Conservation (phyloP, 1,140 invertebrate genomes). For the Psilanteris sp. region DNA sequence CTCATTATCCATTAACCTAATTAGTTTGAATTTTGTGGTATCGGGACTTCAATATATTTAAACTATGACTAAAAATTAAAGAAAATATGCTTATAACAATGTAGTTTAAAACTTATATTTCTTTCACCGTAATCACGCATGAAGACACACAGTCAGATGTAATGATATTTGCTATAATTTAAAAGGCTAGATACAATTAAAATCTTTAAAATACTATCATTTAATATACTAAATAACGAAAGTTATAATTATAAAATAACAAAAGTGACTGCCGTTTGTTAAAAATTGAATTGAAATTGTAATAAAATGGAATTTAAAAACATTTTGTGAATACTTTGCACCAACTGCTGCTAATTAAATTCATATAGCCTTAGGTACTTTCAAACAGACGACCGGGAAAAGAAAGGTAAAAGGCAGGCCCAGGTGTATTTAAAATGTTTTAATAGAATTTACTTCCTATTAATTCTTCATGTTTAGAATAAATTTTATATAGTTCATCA, state of each 20-base stretch:
- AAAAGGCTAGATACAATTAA: too few species aligned
- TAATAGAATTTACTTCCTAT: conserved; percentile 75
- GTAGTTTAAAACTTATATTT: too few species aligned
- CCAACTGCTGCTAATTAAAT: conserved; percentile 76
- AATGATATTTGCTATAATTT: too few species aligned
- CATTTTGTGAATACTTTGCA: conserved; percentile 66
- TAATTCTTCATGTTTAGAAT: conserved; percentile 65
- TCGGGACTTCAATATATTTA: conserved; percentile 60
- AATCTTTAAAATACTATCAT: background rate
- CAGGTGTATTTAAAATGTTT: conserved; percentile 67
- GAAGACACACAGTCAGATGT: too few species aligned
- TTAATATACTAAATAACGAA: background rate
- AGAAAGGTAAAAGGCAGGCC: conserved; percentile 65
- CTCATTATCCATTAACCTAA: conserved; percentile 77
- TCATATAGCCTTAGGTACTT: conserved; percentile 62
- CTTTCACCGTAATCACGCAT: too few species aligned
- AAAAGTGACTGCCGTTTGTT: conserved; percentile 11
- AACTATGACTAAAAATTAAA: conserved; percentile 60
- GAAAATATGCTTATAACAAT: conserved; percentile 48
- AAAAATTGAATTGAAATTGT: conserved; percentile 27
- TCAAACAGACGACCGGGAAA: conserved; percentile 36
- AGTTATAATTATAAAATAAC: conserved; percentile 14
- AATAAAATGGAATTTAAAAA: conserved; percentile 29
- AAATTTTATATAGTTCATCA: conserved; percentile 22
- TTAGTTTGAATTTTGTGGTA: conserved; percentile 73